Conservation (phyloP, 2,888 invertebrate genomes). For the Tetanocera ferruginea region DNA sequence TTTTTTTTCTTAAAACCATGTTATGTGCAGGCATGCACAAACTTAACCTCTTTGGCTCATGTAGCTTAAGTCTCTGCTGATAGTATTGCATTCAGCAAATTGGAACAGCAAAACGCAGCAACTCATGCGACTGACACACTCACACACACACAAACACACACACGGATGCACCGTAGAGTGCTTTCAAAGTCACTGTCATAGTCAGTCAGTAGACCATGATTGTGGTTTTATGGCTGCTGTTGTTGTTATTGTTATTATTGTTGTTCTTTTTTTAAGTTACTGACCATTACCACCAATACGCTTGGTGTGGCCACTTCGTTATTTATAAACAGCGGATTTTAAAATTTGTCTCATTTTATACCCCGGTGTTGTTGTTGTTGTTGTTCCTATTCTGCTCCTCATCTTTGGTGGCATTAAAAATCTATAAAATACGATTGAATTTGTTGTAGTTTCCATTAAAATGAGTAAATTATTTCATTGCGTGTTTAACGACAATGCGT, state of each 20-base stretch:
- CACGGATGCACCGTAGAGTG: neutral
- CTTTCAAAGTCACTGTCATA: neutral
- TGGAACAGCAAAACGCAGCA: neutral
- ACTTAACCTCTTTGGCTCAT: too few species aligned
- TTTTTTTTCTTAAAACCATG: too few species aligned
- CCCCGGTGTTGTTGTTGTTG: neutral
- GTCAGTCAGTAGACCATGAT: constrained; percentile 21
- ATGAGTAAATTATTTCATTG: constrained; percentile 12
- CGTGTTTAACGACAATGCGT: constrained; percentile 18
- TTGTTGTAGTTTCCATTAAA: neutral
- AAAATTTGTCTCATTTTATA: neutral
- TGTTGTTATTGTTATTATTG: neutral
- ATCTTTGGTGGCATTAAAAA: constrained; percentile 30
- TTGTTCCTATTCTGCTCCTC: neutral
- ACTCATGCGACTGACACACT: neutral
- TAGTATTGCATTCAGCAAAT: neutral
- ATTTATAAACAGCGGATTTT: constrained; percentile 2
- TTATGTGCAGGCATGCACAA: too few species aligned
- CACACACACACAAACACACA: neutral
- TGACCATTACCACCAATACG: neutral
- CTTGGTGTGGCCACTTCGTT: constrained; percentile 10
- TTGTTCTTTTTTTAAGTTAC: too few species aligned
- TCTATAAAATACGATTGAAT: constrained; percentile 22
- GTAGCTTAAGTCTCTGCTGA: neutral
- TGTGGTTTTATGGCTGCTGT: neutral